Evolutionary conservation across 2,113 vertebrate genomes (phyloP).

Genomic region (Leptosomus discolor): DNA sequence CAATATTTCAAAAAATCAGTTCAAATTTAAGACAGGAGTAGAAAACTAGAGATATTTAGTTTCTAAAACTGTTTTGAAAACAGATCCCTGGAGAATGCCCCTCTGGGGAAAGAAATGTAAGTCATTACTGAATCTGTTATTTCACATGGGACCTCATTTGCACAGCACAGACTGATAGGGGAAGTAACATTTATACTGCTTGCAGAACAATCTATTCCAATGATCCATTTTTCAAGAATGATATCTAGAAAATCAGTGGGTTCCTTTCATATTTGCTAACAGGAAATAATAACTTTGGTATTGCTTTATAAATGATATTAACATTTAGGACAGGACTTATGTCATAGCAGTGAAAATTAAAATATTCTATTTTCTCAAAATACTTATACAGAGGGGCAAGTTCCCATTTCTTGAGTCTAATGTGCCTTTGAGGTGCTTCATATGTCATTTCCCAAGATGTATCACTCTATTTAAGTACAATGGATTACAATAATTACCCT

Average conservation of each 20-base stretch:
- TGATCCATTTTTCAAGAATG: not conserved
- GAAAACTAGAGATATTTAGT: not conserved
- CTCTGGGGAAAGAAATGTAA: not conserved
- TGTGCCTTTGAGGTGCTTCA: not conserved
- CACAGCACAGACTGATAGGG: not conserved
- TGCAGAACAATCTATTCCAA: not conserved
- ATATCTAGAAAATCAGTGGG: not conserved
- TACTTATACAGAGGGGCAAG: not conserved
- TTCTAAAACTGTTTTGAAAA: conserved; percentile 8
- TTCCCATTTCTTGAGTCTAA: not conserved
- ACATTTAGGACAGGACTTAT: not conserved
- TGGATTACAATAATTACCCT: not conserved
- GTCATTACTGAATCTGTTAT: not conserved
- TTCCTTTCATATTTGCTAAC: not conserved
- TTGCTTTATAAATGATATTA: not conserved
- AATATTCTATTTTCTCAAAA: not conserved
- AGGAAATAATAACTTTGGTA: not conserved
- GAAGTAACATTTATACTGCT: not conserved
- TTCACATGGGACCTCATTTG: not conserved
- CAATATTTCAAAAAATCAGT: not conserved
- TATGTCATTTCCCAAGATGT: not conserved
- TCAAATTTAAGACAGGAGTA: not conserved
- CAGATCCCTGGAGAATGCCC: not conserved
- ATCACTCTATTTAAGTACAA: not conserved
- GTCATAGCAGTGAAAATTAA: not conserved